Evolutionary conservation across 2,888 invertebrate species (phyloP).

Genomic region (Agonopterix subpropinquella): DNA sequence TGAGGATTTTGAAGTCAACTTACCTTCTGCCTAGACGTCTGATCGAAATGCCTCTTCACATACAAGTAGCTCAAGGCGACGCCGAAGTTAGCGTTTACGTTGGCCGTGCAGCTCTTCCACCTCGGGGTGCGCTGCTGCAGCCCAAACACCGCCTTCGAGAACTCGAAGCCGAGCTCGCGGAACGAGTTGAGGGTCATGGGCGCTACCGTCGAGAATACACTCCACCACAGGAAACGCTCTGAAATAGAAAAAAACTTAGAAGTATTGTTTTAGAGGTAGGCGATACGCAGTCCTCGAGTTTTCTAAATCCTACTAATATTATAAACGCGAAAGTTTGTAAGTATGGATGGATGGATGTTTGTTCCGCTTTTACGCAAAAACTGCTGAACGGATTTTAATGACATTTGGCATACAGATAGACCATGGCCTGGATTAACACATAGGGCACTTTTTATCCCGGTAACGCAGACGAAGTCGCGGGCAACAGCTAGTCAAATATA

Average conservation of each 20-base stretch:
- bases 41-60: constrained; percentile 76
- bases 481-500: too few relatives aligned
- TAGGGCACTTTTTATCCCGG: too few relatives aligned
- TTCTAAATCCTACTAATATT: too few relatives aligned
- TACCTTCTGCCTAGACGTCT: constrained; percentile 76
- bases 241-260: constrained; percentile 10
- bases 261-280: not conserved
- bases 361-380: too few relatives aligned
- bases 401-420: too few relatives aligned
- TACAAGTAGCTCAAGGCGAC: constrained; percentile 80
- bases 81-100: constrained; percentile 79
- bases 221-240: constrained; percentile 85
- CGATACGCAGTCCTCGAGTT: not conserved
- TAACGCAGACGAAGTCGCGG: too few relatives aligned
- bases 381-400: too few relatives aligned
- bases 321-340: too few relatives aligned
- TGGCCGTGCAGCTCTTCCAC: constrained; percentile 79
- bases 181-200: constrained; percentile 76
- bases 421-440: too few relatives aligned
- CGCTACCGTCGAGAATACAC: constrained; percentile 78
- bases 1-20: not conserved
- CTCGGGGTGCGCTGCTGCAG: constrained; percentile 78
- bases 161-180: constrained; percentile 78
- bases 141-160: constrained; percentile 79
- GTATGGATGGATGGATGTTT: too few relatives aligned